Evolutionary conservation across 2,888 invertebrate species (phyloP).

Genomic region (Mactromeris polynyma): DNA sequence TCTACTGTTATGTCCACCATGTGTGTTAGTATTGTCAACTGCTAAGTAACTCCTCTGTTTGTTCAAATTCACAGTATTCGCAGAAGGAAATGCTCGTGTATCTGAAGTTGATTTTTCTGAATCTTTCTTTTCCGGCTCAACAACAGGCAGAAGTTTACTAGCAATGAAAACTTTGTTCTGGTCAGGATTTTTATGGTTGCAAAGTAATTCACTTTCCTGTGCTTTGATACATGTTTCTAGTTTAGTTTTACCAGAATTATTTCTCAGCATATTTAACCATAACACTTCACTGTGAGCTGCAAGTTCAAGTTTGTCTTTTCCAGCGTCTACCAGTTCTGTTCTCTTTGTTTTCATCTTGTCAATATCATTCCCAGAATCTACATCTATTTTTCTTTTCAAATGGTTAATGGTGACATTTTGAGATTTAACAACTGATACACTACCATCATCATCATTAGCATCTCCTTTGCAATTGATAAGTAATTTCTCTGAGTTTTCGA

Average conservation of each 20-base stretch:
- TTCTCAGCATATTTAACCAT: constrained; percentile 43
- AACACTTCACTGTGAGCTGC: constrained; percentile 6
- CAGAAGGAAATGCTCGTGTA: background rate
- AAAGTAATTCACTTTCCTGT: background rate
- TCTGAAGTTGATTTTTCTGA: background rate
- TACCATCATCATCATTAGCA: background rate
- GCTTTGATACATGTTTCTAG: background rate
- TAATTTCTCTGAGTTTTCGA: background rate
- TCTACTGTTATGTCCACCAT: background rate
- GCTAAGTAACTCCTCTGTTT: background rate
- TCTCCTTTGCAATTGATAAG: background rate
- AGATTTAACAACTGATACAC: background rate
- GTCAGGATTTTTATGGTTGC: background rate
- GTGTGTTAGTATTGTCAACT: background rate
- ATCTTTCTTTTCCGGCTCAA: background rate
- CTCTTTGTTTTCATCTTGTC: background rate
- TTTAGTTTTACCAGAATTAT: background rate
- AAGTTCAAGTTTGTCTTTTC: background rate
- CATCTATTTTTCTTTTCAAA: background rate
- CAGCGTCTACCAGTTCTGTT: background rate
- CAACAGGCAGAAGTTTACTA: background rate
- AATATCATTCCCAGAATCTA: background rate
- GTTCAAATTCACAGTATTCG: background rate
- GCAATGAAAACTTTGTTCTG: background rate
- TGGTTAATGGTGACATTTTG: background rate